These are phyloP conservation scores for Apantesis nais DNA, from an alignment of 2,888 invertebrate species.

Conservation along the genomic window DNA sequence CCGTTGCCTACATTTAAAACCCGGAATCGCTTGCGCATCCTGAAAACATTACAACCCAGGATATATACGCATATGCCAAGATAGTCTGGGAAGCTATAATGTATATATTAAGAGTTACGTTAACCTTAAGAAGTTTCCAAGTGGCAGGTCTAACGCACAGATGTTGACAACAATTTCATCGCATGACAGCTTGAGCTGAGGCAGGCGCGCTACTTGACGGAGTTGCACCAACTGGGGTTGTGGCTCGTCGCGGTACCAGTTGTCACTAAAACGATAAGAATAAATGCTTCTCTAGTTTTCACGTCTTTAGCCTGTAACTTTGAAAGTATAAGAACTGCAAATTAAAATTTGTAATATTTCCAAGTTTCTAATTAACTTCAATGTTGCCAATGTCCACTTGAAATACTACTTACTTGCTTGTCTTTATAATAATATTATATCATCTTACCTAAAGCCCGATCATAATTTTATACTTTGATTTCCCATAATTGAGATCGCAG, in stretches of 20 bases:
- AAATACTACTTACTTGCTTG: too few relatives aligned
- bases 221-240: constrained; percentile 3
- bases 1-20: constrained; percentile 7
- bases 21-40: constrained; percentile 2
- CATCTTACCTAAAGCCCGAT: too few relatives aligned
- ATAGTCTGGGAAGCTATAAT: not conserved
- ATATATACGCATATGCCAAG: not conserved
- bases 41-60: not conserved
- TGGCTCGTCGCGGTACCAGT: constrained; percentile 3
- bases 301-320: not conserved
- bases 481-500: too few relatives aligned
- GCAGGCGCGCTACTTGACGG: not conserved
- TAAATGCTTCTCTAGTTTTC: not conserved
- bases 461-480: too few relatives aligned
- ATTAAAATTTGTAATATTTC: not conserved
- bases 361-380: not conserved
- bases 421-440: too few relatives aligned
- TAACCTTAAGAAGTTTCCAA: not conserved
- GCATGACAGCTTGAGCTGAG: constrained; percentile 1
- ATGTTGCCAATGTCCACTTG: too few relatives aligned
- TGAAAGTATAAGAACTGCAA: not conserved
- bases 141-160: constrained; percentile 8
- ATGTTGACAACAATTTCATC: not conserved
- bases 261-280: not conserved
- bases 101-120: not conserved